A percentile compares a stretch with the other conserved stretches of the same genome.
These are phyloP conservation scores for Neocloeon triangulifer DNA, from an alignment of 1,140 invertebrate genomes.

Conservation along the genomic window DNA sequence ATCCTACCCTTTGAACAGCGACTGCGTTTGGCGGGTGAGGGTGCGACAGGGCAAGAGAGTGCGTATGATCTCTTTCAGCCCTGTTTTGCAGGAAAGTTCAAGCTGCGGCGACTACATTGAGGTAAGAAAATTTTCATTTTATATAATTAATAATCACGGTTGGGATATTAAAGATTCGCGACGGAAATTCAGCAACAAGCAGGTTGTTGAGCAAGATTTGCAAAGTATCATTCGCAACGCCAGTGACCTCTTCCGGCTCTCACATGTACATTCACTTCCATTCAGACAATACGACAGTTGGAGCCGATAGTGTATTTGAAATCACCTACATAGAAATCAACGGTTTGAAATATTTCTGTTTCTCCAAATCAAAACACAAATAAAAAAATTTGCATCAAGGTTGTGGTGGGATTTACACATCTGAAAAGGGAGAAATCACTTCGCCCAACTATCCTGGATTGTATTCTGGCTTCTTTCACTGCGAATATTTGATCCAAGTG, in stretches of 20 bases:
- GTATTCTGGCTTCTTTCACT: slow-evolving; percentile 36
- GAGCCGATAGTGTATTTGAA: slow-evolving; percentile 49
- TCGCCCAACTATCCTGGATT: slow-evolving; percentile 32
- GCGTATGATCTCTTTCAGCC: slow-evolving; percentile 53
- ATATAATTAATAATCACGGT: too few species aligned
- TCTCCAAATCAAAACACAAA: slow-evolving; percentile 1
- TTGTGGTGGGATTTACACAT: slow-evolving; percentile 57
- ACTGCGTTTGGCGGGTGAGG: slow-evolving; percentile 54
- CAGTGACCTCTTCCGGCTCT: slow-evolving; percentile 37
- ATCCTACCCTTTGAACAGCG: slow-evolving; percentile 50
- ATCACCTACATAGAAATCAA: slow-evolving; percentile 43
- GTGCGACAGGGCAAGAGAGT: slow-evolving; percentile 48
- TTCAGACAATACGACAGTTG: slow-evolving; percentile 15
- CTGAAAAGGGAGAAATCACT: slow-evolving; percentile 31
- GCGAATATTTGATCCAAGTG: slow-evolving; percentile 54
- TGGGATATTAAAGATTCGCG: too few species aligned
- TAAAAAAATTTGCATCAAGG: slow-evolving; percentile 26
- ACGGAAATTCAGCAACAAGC: too few species aligned
- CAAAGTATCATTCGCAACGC: slow-evolving; percentile 35
- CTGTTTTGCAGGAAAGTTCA: slow-evolving; percentile 57
- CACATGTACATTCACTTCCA: slow-evolving; percentile 49
- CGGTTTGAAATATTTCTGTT: too few species aligned
- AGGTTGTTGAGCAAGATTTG: slow-evolving; percentile 37
- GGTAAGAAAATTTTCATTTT: too few species aligned
- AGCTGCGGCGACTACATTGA: slow-evolving; percentile 61